Evolutionary conservation across 2,113 vertebrate species (phyloP).

Genomic region (Pandion haliaetus): DNA sequence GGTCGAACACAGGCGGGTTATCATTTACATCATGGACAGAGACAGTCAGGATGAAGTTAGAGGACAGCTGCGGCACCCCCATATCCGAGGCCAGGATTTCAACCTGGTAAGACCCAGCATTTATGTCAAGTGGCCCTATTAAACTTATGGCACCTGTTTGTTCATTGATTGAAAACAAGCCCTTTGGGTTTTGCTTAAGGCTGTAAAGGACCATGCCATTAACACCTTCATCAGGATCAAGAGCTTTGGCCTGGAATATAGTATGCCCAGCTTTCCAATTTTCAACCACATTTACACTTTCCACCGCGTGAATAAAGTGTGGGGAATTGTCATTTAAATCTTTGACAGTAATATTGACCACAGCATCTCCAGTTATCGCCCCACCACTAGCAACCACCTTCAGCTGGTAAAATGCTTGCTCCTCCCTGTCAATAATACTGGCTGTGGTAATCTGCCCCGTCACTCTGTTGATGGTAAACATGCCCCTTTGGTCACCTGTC

Average conservation of each 20-base stretch:
- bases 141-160: slow-evolving; percentile 87
- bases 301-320: slow-evolving; percentile 84
- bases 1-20: slow-evolving; percentile 92
- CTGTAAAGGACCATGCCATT: slow-evolving; percentile 90
- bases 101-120: slow-evolving; percentile 88
- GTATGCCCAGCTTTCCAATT: slow-evolving; percentile 93
- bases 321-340: slow-evolving; percentile 97
- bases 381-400: slow-evolving; percentile 91
- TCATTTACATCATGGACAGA: slow-evolving; percentile 97
- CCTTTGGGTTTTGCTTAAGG: slow-evolving; percentile 89
- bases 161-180: slow-evolving; percentile 86
- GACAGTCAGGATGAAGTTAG: slow-evolving; percentile 86
- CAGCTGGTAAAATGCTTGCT: slow-evolving; percentile 91
- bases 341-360: slow-evolving; percentile 93
- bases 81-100: slow-evolving; percentile 89
- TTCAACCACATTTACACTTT: slow-evolving; percentile 92
- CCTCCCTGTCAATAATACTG: slow-evolving; percentile 90
- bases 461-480: slow-evolving; percentile 81
- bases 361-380: slow-evolving; percentile 85
- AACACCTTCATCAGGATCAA: slow-evolving; percentile 90
- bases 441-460: slow-evolving; percentile 87
- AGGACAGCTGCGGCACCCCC: slow-evolving; percentile 88
- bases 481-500: slow-evolving; percentile 88
- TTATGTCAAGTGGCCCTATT: slow-evolving; percentile 84
- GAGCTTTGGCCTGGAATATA: slow-evolving; percentile 91